phyloP scores from a whole-genome alignment of 1,140 invertebrate species.

The Microplitis mediator region DNA sequence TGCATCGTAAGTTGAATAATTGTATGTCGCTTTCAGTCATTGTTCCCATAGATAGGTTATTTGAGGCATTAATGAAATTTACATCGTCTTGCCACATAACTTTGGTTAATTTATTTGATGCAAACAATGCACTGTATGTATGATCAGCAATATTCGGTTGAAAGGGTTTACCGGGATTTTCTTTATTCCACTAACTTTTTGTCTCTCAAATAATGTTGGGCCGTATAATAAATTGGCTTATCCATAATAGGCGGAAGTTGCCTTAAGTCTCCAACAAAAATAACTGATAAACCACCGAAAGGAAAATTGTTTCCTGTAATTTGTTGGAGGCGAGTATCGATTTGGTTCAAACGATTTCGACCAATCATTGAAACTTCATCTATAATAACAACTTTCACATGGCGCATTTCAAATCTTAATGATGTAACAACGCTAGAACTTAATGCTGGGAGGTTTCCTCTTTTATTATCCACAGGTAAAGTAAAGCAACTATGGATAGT shows the following conservation, averaged over 20 bases:
- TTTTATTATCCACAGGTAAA: conserved; percentile 34
- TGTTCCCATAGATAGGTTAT: conserved; percentile 25
- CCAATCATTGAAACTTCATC: too few relatives aligned
- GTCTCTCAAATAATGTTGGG: too few relatives aligned
- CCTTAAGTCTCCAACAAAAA: too few relatives aligned
- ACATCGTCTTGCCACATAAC: conserved; percentile 35
- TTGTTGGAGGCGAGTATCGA: too few relatives aligned
- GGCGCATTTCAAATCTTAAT: conserved; percentile 36
- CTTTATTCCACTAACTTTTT: not conserved
- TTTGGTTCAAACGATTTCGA: too few relatives aligned
- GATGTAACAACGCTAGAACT: conserved; percentile 32
- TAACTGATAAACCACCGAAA: too few relatives aligned
- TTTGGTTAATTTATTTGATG: conserved; percentile 13
- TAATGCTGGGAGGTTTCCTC: conserved; percentile 19
- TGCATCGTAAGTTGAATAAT: conserved; percentile 3
- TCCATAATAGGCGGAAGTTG: too few relatives aligned
- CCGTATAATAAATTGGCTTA: too few relatives aligned
- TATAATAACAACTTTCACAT: too few relatives aligned
- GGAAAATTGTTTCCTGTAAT: too few relatives aligned
- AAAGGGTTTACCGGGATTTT: not conserved
- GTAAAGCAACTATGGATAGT: too few relatives aligned
- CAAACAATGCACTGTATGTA: not conserved
- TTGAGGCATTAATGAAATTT: conserved; percentile 10
- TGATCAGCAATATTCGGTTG: not conserved
- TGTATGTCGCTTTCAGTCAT: conserved; percentile 10